Evolutionary conservation across 1,140 invertebrate species (phyloP).

Genomic region (Orius insidiosus): DNA sequence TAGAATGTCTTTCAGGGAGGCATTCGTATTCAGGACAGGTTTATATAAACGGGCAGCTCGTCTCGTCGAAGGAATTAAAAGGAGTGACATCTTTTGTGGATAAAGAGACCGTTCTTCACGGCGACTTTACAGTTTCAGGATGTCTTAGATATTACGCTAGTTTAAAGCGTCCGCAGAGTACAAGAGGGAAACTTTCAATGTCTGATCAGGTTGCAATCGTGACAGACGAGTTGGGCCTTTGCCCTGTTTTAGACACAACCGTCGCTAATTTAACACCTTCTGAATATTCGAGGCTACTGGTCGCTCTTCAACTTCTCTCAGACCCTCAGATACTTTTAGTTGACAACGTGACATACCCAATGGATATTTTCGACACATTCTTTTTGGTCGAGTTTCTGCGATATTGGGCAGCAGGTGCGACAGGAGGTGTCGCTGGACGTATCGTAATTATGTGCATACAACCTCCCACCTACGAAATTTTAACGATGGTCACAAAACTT

Average conservation of each 20-base stretch:
- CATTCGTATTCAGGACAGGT: constrained; percentile 59
- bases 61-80: constrained; percentile 48
- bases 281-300: constrained; percentile 64
- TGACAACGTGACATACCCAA: constrained; percentile 76
- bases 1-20: constrained; percentile 63
- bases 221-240: constrained; percentile 77
- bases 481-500: constrained; percentile 81
- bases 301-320: constrained; percentile 71
- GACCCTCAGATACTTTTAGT: constrained; percentile 68
- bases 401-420: constrained; percentile 79
- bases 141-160: constrained; percentile 7
- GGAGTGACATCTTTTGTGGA: constrained; percentile 31
- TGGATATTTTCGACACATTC: constrained; percentile 94
- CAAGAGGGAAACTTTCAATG: constrained; percentile 11
- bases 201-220: constrained; percentile 45
- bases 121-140: constrained; percentile 23
- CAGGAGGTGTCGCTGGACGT: constrained; percentile 29
- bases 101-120: constrained; percentile 26
- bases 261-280: constrained; percentile 66
- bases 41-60: constrained; percentile 66
- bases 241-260: constrained; percentile 61
- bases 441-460: constrained; percentile 83
- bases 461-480: constrained; percentile 87
- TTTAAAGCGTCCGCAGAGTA: constrained; percentile 2
- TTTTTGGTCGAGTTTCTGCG: constrained; percentile 85